phyloP scores from a whole-genome alignment of 2,888 invertebrate species.

The Ochropacha duplaris region DNA sequence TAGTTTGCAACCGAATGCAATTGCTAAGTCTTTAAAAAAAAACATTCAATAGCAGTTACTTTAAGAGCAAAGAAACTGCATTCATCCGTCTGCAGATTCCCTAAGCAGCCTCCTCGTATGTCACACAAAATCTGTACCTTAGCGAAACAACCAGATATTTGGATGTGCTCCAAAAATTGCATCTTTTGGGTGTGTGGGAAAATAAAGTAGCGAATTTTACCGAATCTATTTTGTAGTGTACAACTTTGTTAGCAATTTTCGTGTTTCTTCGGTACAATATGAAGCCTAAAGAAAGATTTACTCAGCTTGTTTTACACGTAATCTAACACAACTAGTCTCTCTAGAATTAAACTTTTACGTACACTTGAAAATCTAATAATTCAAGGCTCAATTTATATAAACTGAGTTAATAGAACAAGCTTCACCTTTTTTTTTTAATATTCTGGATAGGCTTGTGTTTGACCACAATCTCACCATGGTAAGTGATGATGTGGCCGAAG shows the following conservation, averaged over 20 bases:
- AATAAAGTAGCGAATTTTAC: slow-evolving; percentile 5
- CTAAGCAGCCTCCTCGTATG: neutral
- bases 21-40: neutral
- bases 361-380: too few species aligned
- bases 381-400: too few species aligned
- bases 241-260: neutral
- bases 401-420: too few species aligned
- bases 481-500: too few species aligned
- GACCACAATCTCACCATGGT: too few species aligned
- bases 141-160: slow-evolving; percentile 2
- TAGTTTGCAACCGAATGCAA: too few species aligned
- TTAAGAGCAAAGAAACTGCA: neutral
- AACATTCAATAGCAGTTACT: neutral
- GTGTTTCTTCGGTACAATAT: neutral
- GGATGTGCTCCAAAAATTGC: slow-evolving; percentile 5
- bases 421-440: too few species aligned
- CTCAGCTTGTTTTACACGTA: neutral
- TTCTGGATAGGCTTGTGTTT: too few species aligned
- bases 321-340: neutral
- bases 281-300: neutral
- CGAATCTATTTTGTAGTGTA: neutral
- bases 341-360: too few species aligned
- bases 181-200: neutral
- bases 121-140: neutral
- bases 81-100: neutral